A percentile compares a stretch with the other conserved stretches of the same genome.
Evolutionary conservation across 2,888 invertebrate genomes (phyloP).

Genomic region (Panzeria rudis): DNA sequence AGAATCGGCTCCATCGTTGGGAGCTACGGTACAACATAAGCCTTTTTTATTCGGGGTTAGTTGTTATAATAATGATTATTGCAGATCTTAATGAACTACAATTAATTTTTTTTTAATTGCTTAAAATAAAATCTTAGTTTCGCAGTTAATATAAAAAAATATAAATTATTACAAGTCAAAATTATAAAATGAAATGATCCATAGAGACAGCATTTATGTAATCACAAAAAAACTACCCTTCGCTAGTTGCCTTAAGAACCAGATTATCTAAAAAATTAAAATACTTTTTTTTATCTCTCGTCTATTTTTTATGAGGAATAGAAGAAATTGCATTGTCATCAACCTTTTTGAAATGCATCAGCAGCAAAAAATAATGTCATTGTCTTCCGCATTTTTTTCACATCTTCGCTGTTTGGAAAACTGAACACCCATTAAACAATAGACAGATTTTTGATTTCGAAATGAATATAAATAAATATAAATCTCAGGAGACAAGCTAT

Average conservation of each 20-base stretch:
- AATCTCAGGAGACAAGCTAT: neutral
- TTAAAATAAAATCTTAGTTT: no score
- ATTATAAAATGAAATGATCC: neutral
- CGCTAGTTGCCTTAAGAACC: neutral
- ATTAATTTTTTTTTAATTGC: no score
- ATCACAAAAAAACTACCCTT: slow-evolving; percentile 19
- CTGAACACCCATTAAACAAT: slow-evolving; percentile 2
- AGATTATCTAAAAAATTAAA: neutral
- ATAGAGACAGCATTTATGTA: neutral
- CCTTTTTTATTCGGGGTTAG: no score
- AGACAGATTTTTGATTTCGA: neutral
- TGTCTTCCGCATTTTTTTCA: neutral
- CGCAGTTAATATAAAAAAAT: no score
- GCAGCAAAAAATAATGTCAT: neutral
- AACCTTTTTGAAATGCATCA: slow-evolving; percentile 14
- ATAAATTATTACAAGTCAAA: no score
- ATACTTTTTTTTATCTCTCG: neutral
- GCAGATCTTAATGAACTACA: no score
- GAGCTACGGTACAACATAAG: no score
- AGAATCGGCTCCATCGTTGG: no score
- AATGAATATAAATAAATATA: neutral
- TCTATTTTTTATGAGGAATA: neutral
- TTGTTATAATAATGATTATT: no score
- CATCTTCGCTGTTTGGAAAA: no score
- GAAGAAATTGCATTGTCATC: slow-evolving; percentile 5